phyloP scores from a whole-genome alignment of 1,140 invertebrate genomes.

The Ptiloglossa arizonensis region DNA sequence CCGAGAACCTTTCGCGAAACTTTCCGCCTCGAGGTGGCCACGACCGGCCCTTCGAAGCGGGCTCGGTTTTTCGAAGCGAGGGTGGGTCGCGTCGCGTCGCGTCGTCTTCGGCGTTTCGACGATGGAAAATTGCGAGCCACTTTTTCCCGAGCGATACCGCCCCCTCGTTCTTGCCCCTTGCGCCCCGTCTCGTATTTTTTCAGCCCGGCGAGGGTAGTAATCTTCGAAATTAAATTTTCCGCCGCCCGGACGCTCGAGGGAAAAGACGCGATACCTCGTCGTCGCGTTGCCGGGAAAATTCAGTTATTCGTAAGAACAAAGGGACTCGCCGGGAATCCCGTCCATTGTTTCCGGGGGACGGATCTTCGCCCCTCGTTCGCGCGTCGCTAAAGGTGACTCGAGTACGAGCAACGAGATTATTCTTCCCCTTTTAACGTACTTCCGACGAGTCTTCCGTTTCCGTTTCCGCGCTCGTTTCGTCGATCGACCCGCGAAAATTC shows the following conservation, averaged over 20 bases:
- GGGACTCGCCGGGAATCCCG: background rate
- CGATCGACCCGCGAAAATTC: background rate
- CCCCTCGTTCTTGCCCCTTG: constrained; percentile 41
- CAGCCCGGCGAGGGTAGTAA: background rate
- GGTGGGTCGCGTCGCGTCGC: constrained; percentile 3
- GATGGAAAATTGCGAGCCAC: constrained; percentile 40
- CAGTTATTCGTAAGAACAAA: constrained; percentile 3
- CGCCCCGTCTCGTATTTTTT: constrained; percentile 46
- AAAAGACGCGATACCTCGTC: constrained; percentile 5
- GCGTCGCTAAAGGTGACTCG: background rate
- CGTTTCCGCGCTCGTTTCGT: background rate
- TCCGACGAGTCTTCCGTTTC: too few species aligned
- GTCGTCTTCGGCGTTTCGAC: constrained; percentile 37
- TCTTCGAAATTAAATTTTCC: constrained; percentile 61
- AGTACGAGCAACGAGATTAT: background rate
- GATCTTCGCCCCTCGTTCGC: background rate
- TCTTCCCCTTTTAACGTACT: background rate
- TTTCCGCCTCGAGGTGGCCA: too few species aligned
- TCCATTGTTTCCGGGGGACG: background rate
- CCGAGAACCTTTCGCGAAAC: too few species aligned
- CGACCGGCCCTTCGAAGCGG: constrained; percentile 39
- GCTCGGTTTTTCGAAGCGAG: constrained; percentile 15
- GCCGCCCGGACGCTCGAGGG: background rate
- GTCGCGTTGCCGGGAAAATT: background rate
- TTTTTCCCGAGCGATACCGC: background rate